Evolutionary conservation across 2,113 vertebrate species (phyloP).

Genomic region (Petrocephalus microphthalmus): DNA sequence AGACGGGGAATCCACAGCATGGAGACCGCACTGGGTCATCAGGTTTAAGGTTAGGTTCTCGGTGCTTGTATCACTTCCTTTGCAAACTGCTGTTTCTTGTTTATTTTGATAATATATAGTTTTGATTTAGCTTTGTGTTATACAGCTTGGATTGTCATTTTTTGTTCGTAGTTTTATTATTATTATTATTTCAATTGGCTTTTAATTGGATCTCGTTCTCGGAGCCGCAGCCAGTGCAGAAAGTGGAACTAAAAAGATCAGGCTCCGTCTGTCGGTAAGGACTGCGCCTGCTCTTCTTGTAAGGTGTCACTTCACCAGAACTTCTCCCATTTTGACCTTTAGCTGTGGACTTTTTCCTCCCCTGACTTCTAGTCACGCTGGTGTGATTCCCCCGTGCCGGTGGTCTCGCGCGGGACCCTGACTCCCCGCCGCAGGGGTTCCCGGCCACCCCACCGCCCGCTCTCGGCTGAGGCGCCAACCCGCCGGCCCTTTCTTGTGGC

Average conservation of each 20-base stretch:
- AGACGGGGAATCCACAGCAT: not conserved
- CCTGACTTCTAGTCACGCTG: not conserved
- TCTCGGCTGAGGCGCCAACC: not conserved
- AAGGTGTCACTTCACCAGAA: not conserved
- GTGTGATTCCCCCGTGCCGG: not conserved
- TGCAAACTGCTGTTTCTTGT: not conserved
- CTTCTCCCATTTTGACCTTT: slow-evolving; percentile 13
- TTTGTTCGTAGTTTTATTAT: not conserved
- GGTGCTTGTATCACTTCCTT: not conserved
- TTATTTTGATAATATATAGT: not conserved
- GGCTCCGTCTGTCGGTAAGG: not conserved
- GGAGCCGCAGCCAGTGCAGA: not conserved
- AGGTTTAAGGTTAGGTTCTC: not conserved
- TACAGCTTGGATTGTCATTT: not conserved
- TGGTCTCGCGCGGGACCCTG: not conserved
- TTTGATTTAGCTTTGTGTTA: not conserved
- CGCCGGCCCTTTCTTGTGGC: not conserved
- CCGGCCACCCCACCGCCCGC: not conserved
- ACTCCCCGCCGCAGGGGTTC: slow-evolving; percentile 2
- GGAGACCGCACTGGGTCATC: not conserved
- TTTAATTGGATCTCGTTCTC: not conserved
- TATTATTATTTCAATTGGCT: not conserved
- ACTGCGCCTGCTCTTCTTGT: not conserved
- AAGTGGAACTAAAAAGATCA: not conserved
- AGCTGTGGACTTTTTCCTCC: slow-evolving; percentile 1